Base-by-base conservation (phyloP, 2,113 vertebrate species). In the Petaurus breviceps region DNA sequence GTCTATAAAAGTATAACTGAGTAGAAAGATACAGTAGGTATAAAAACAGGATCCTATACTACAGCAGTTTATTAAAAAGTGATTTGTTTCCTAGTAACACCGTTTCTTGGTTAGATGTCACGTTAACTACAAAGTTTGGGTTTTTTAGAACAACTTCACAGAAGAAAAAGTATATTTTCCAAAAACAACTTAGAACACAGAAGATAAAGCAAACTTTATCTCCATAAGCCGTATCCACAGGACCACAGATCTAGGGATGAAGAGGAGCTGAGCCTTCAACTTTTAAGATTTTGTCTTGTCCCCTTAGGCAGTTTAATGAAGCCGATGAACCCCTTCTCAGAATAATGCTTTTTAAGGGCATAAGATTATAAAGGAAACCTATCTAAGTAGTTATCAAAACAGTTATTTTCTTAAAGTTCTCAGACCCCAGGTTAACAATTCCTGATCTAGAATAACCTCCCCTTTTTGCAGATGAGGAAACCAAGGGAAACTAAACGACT, bases 101-200 rank as follows among this genome's bases (percentile, higher is more conserved):
- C 3, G 37, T 84, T 84, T 19, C n/a, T 84, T 43, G n/a, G 37
- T n/a, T 77, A 19, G 16, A 43, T 84, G 68, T 84, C n/a, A 84
- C n/a, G 7, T 43, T 23, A 84, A 43, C 7, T 84, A 43, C 7
- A 84, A 84, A 43, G 68, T 84, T 84, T 43, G 16, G 19, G 2
- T 43, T 8, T 19, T 84, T 84, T 23, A 43, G 47, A 84, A 84
- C 19, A 84, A 19, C 68, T 84, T 84, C 16, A 84, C 68, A 43
- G n/a, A 43, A 84, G 37, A 77, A 92, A 92, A 10, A 16, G 14
- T 92, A 61, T 92, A 8, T 54, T 96, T 96, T 96, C 91, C 96
- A 95, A 96, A 92, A 90, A 91, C 95, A 97, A 95, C 46, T 97
- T 57, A 89, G 90, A 50, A 89, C 90, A 93, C 61, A 91, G 43